phyloP scores from a whole-genome alignment of 2,888 invertebrate species.

The Agriopis marginaria region DNA sequence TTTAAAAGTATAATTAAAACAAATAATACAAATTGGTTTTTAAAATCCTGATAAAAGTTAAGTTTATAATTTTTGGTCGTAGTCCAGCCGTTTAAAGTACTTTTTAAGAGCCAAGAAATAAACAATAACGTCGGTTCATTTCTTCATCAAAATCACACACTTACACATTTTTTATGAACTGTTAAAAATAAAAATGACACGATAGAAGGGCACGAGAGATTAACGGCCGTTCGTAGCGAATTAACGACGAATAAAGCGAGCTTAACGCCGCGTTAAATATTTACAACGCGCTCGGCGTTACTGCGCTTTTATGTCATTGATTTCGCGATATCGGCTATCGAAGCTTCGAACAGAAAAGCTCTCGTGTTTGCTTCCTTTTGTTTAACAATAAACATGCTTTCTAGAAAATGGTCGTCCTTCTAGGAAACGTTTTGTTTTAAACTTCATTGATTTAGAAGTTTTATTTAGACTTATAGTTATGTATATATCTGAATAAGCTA shows the following conservation, averaged over 20 bases:
- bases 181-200: constrained; percentile 40
- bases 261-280: constrained; percentile 45
- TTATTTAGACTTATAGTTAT: no score
- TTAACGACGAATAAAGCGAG: constrained; percentile 46
- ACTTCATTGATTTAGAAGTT: neutral
- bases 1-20: no score
- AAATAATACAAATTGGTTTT: no score
- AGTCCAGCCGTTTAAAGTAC: neutral
- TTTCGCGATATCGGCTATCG: constrained; percentile 17
- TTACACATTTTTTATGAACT: constrained; percentile 19
- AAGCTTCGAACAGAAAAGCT: constrained; percentile 4
- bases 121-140: neutral
- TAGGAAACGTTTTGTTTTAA: neutral
- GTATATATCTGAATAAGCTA: no score
- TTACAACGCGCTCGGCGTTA: constrained; percentile 33
- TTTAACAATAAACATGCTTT: neutral
- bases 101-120: neutral
- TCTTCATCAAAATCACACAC: constrained; percentile 1
- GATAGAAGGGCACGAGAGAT: constrained; percentile 37
- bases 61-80: no score
- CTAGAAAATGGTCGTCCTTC: no score
- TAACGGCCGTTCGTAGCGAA: constrained; percentile 37
- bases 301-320: constrained; percentile 32
- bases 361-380: neutral
- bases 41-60: no score